Conservation (phyloP, 1,140 invertebrate species). For the Bombus ignitus region DNA sequence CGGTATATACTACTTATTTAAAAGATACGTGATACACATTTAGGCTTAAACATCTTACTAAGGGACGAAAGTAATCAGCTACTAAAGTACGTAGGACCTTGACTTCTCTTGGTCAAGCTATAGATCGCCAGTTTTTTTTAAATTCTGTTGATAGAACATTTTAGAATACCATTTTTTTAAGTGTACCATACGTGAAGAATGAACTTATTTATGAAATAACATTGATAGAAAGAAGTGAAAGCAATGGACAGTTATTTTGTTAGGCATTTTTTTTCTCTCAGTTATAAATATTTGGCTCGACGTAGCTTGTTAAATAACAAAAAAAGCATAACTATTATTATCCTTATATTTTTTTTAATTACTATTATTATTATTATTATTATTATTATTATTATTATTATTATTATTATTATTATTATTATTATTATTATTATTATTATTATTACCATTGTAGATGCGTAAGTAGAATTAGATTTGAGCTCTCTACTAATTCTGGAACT, state of each 20-base stretch:
- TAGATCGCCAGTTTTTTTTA: slow-evolving; percentile 40
- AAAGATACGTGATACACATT: slow-evolving; percentile 40
- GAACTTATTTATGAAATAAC: slow-evolving; percentile 56
- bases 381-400: background rate
- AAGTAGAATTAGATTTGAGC: slow-evolving; percentile 72
- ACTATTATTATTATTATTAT: background rate
- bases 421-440: slow-evolving; percentile 41
- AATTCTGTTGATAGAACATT: slow-evolving; percentile 43
- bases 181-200: slow-evolving; percentile 52
- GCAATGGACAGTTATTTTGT: slow-evolving; percentile 75
- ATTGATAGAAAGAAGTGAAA: slow-evolving; percentile 35
- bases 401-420: background rate
- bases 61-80: slow-evolving; percentile 18
- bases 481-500: slow-evolving; percentile 80
- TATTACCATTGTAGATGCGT: slow-evolving; percentile 51
- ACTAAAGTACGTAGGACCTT: slow-evolving; percentile 20
- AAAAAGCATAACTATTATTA: slow-evolving; percentile 57
- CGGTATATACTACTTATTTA: slow-evolving; percentile 42
- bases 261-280: slow-evolving; percentile 74
- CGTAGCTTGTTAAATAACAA: slow-evolving; percentile 58
- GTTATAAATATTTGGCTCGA: slow-evolving; percentile 56
- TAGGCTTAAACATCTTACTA: slow-evolving; percentile 18
- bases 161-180: slow-evolving; percentile 52
- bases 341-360: slow-evolving; percentile 45
- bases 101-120: background rate